These are phyloP conservation scores for Lepus timidus DNA, from an alignment of 2,113 vertebrate genomes.

Conservation along the genomic window DNA sequence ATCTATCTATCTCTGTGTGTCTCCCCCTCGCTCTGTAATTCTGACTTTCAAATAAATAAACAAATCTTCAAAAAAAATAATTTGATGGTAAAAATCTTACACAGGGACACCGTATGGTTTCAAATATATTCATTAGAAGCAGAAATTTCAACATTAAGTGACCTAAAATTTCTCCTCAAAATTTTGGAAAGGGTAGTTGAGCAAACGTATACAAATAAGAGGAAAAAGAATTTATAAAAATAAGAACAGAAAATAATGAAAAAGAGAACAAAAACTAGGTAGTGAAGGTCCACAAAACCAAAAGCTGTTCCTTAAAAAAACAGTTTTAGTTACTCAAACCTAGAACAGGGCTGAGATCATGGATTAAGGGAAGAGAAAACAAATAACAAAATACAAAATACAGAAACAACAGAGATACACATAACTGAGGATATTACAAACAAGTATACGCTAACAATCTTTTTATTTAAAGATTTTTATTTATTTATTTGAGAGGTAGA, in stretches of 20 bases:
- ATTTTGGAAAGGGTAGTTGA: neutral
- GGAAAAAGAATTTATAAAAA: constrained; percentile 1
- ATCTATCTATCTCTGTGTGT: too few species aligned
- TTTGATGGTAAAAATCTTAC: too few species aligned
- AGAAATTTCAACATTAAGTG: constrained; percentile 27
- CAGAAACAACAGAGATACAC: neutral
- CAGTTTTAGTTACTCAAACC: neutral
- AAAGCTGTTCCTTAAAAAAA: constrained; percentile 46
- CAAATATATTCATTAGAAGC: constrained; percentile 18
- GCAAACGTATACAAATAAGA: constrained; percentile 31
- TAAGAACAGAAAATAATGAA: constrained; percentile 18
- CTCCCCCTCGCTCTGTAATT: too few species aligned
- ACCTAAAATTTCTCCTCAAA: constrained; percentile 18
- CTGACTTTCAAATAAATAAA: too few species aligned
- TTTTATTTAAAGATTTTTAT: too few species aligned
- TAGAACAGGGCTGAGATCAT: neutral
- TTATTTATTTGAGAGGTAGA: too few species aligned
- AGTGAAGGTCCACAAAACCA: constrained; percentile 23
- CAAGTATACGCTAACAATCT: neutral
- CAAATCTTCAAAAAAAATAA: too few species aligned
- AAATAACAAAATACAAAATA: constrained; percentile 12
- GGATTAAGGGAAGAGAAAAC: neutral
- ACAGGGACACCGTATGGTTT: neutral
- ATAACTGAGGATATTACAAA: neutral
- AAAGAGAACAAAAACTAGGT: constrained; percentile 10